Base-by-base conservation (phyloP, 2,797 vertebrate species). In the Anguilla megastoma region DNA sequence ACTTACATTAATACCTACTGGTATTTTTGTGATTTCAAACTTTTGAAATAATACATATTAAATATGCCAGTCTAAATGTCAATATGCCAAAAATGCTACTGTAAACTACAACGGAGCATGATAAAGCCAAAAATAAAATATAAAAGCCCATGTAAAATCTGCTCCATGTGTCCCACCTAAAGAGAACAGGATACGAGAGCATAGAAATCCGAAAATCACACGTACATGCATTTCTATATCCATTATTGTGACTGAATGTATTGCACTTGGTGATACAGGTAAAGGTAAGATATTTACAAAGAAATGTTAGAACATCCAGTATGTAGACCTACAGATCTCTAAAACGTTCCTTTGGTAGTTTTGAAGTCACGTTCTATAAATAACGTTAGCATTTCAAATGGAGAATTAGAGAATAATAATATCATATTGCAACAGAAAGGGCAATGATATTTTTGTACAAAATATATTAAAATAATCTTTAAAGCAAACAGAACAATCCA, bases 241-340 rank as follows among this genome's bases (percentile, higher is more conserved):
- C 8, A 36, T 79, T 87, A 87, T 48, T 52, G 60, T 54, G 12
- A 84, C 86, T 71, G 88, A 89, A 88, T 89, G 85, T 93, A 92
- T 94, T 94, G 92, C 94, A 94, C 93, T 92, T 91, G 88, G 87
- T 93, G 88, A 54, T 36, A 87, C 16, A 84, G 83, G 80, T 84
- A 54, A 69, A 87, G 60, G 50, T 87, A 52, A 16, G 30, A 58
- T 84, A 60, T 87, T 45, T 84, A 84, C 87, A 84, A 84, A 84
- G 48, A 69, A 27, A 69, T 63, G 76, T 45, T 30, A 41, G 56
- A 84, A 87, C 56, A 82, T 79, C 30, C 41, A 69, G 60, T 80
- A 52, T 69, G 30, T 54, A 87, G 27, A 41, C 48, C 76, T 45
- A 84, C 41, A 63, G 41, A 60, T 48, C 50, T 56, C 50, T 56